These are phyloP conservation scores for Sebastes glaucus DNA, from an alignment of 2,797 vertebrate species.

Conservation along the genomic window DNA sequence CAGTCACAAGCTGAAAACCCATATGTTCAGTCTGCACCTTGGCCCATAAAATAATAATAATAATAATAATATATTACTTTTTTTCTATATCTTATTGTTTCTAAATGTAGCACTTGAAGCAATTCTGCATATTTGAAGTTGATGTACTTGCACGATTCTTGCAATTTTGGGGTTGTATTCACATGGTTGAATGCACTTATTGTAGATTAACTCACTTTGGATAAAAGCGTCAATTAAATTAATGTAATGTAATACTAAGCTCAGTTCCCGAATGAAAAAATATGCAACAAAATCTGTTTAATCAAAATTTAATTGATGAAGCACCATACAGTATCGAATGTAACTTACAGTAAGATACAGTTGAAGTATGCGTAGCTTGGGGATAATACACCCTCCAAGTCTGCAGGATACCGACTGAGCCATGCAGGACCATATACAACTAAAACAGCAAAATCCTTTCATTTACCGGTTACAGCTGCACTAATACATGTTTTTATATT, in stretches of 20 bases:
- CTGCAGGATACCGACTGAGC: neutral
- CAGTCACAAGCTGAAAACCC: neutral
- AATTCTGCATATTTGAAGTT: neutral
- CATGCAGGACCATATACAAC: neutral
- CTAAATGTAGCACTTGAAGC: neutral
- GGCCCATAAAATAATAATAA: neutral
- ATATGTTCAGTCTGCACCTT: neutral
- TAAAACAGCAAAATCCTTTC: slow-evolving; percentile 7
- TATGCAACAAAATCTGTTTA: neutral
- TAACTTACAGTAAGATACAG: neutral
- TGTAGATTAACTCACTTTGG: neutral
- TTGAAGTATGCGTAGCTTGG: neutral
- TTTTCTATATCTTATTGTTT: neutral
- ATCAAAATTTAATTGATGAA: neutral
- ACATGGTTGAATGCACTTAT: neutral
- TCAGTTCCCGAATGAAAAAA: neutral
- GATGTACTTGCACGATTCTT: neutral
- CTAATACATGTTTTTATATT: neutral
- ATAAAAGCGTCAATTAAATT: neutral
- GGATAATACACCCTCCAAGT: neutral
- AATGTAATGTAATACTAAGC: neutral
- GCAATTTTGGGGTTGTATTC: neutral
- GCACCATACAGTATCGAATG: neutral
- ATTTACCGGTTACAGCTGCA: slow-evolving; percentile 19
- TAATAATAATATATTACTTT: no score